These are phyloP conservation scores for Cladorhizidae sp. DNA, from an alignment of 37 sponge, comb jelly and placozoan species.

Conservation along the genomic window DNA sequence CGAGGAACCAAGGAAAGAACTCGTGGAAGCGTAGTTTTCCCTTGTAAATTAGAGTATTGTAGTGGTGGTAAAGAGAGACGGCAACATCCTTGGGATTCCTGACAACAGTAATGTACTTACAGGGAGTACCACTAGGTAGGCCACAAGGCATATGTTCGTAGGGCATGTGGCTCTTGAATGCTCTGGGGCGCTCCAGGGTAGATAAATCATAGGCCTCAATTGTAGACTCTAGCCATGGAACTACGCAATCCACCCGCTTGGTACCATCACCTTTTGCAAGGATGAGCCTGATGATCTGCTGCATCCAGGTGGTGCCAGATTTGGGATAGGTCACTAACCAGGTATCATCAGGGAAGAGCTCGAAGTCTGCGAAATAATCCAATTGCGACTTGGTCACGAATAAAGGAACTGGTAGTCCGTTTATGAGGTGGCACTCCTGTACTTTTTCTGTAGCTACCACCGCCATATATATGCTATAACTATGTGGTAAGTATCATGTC, in stretches of 20 bases:
- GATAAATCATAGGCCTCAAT: neutral
- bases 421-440: neutral
- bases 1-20: neutral
- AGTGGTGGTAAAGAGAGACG: slow-evolving; percentile 51
- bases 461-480: too few relatives aligned
- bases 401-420: neutral
- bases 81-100: slow-evolving; percentile 75
- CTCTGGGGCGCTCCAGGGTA: slow-evolving; percentile 52
- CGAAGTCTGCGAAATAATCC: neutral
- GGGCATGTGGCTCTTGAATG: slow-evolving; percentile 66
- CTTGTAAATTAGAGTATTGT: neutral
- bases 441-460: too few relatives aligned
- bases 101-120: slow-evolving; percentile 66
- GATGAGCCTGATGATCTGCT: slow-evolving; percentile 33
- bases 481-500: too few relatives aligned
- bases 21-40: neutral
- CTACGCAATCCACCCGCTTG: neutral
- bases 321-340: slow-evolving; percentile 37
- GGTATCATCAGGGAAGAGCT: slow-evolving; percentile 25
- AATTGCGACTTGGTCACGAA: neutral
- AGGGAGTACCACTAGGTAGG: slow-evolving; percentile 29
- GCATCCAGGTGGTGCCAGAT: slow-evolving; percentile 40
- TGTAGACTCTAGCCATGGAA: slow-evolving; percentile 21
- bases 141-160: slow-evolving; percentile 57
- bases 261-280: slow-evolving; percentile 1